Conservation (phyloP, 1,140 invertebrate genomes). For the Zaprionus africanus region DNA sequence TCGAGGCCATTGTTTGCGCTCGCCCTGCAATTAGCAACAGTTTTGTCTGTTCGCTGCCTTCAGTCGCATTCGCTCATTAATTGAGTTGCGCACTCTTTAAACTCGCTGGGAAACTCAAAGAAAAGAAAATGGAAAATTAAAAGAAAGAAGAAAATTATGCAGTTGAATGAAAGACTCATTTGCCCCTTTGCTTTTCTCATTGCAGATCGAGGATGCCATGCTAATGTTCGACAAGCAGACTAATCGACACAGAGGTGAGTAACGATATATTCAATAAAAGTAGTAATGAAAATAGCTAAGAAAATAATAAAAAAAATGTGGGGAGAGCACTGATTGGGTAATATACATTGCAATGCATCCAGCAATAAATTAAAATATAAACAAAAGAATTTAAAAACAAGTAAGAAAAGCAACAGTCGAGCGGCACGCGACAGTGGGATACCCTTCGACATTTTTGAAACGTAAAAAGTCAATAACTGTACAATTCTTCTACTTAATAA, state of each 20-base stretch:
- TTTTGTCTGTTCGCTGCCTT: slow-evolving; percentile 74
- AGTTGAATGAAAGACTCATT: slow-evolving; percentile 37
- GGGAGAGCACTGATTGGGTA: too few species aligned
- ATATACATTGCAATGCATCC: not conserved
- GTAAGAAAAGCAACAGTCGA: too few species aligned
- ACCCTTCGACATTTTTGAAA: too few species aligned
- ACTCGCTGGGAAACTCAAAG: slow-evolving; percentile 45
- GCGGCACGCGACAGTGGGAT: too few species aligned
- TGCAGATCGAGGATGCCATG: slow-evolving; percentile 99
- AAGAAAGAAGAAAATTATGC: slow-evolving; percentile 34
- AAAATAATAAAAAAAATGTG: too few species aligned
- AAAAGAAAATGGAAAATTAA: slow-evolving; percentile 23
- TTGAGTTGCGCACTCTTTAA: slow-evolving; percentile 72
- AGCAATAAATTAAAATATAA: not conserved
- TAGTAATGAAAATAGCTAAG: not conserved
- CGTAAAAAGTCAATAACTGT: too few species aligned
- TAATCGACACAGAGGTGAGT: slow-evolving; percentile 99
- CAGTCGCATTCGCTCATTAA: slow-evolving; percentile 75
- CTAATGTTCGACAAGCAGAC: slow-evolving; percentile 99
- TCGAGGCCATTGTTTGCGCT: slow-evolving; percentile 59
- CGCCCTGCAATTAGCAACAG: slow-evolving; percentile 78
- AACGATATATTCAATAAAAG: not conserved
- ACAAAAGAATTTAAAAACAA: too few species aligned
- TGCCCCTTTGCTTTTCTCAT: slow-evolving; percentile 72
- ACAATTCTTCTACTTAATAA: too few species aligned